phyloP scores from a whole-genome alignment of 2,113 vertebrate species.

The Microtus pennsylvanicus region DNA sequence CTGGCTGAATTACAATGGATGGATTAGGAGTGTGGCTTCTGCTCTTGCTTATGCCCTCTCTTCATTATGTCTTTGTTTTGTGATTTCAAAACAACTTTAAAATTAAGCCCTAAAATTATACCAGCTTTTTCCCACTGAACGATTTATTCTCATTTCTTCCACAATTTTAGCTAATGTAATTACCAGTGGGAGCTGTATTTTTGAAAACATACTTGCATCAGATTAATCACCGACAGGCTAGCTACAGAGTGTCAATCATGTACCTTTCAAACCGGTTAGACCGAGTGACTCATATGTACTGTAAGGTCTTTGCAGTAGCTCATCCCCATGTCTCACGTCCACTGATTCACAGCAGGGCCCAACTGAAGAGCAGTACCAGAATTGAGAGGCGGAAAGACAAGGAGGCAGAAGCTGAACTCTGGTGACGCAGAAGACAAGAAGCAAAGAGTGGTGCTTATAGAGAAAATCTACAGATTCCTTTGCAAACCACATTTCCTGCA shows the following conservation, averaged over 20 bases:
- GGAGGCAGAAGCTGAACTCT: not conserved
- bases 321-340: not conserved
- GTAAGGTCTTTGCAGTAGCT: not conserved
- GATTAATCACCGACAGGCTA: not conserved
- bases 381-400: not conserved
- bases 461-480: not conserved
- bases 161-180: not conserved
- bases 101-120: not conserved
- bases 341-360: not conserved
- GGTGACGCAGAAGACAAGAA: not conserved
- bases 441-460: not conserved
- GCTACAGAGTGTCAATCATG: not conserved
- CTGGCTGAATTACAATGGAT: not conserved
- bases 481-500: not conserved
- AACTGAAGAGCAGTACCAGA: not conserved
- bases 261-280: not conserved
- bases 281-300: not conserved
- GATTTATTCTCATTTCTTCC: not conserved
- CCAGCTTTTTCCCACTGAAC: not conserved
- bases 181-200: not conserved
- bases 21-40: not conserved
- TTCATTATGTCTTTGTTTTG: not conserved
- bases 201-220: not conserved
- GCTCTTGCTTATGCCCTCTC: not conserved
- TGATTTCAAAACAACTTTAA: slow-evolving; percentile 20